Evolutionary conservation across 2,888 invertebrate species (phyloP).

Genomic region (Cerastis leucographa): DNA sequence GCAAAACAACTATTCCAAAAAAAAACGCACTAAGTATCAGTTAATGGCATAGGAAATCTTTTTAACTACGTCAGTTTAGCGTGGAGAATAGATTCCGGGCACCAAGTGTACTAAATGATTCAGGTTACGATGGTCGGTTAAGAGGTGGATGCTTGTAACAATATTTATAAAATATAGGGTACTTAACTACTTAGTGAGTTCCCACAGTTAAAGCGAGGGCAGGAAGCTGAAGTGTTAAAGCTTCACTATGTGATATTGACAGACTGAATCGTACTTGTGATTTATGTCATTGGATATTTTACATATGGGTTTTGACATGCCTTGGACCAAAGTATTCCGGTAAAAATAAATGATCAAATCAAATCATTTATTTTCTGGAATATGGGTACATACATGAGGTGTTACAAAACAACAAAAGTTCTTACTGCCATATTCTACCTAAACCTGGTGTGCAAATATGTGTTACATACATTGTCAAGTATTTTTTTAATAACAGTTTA

Average conservation of each 20-base stretch:
- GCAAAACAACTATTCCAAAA: slow-evolving; percentile 37
- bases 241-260: slow-evolving; percentile 15
- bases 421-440: no score
- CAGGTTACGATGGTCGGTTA: slow-evolving; percentile 33
- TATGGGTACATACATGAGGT: no score
- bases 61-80: slow-evolving; percentile 31
- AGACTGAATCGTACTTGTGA: slow-evolving; percentile 18
- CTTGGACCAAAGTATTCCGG: slow-evolving; percentile 1
- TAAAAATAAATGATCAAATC: no score
- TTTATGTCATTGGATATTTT: slow-evolving; percentile 9
- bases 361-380: no score
- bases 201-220: slow-evolving; percentile 34
- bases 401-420: no score
- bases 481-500: no score
- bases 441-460: no score
- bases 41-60: slow-evolving; percentile 27
- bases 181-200: slow-evolving; percentile 38
- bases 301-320: slow-evolving; percentile 16
- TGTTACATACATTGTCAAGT: no score
- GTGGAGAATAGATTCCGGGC: slow-evolving; percentile 20
- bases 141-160: slow-evolving; percentile 29
- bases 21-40: slow-evolving; percentile 23
- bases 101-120: slow-evolving; percentile 44
- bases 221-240: slow-evolving; percentile 21
- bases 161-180: slow-evolving; percentile 31